phyloP scores from a whole-genome alignment of 2,113 vertebrate species.

The Eublepharis macularius region DNA sequence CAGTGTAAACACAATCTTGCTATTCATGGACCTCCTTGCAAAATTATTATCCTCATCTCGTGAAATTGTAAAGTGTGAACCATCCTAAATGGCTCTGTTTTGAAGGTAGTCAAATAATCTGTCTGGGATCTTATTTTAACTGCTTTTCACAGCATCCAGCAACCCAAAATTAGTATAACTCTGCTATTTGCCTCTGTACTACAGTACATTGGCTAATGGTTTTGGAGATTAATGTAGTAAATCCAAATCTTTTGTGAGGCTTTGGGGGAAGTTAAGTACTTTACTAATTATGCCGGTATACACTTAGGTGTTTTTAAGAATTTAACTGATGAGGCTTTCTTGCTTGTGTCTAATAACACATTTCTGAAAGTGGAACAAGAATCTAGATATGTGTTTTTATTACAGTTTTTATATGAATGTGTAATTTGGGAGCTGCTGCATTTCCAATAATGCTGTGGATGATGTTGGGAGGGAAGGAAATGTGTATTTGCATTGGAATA shows the following conservation, averaged over 20 bases:
- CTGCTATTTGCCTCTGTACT: neutral
- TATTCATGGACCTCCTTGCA: neutral
- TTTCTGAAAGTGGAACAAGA: too few relatives aligned
- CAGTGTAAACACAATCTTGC: neutral
- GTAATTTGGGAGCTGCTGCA: neutral
- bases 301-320: neutral
- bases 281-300: neutral
- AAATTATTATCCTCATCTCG: neutral
- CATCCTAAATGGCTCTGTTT: neutral
- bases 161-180: too few relatives aligned
- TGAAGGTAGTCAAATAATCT: neutral
- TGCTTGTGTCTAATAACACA: too few relatives aligned
- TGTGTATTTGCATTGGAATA: neutral
- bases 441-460: constrained; percentile 1
- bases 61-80: neutral
- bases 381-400: neutral
- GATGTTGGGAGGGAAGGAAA: neutral
- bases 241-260: neutral
- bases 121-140: neutral
- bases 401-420: neutral
- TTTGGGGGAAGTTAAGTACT: neutral
- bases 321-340: too few relatives aligned
- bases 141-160: neutral
- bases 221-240: neutral
- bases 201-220: neutral